A percentile compares a stretch with the other conserved stretches of the same genome.
These are phyloP conservation scores for Tenthredo notha DNA, from an alignment of 2,888 invertebrate species.

Conservation along the genomic window DNA sequence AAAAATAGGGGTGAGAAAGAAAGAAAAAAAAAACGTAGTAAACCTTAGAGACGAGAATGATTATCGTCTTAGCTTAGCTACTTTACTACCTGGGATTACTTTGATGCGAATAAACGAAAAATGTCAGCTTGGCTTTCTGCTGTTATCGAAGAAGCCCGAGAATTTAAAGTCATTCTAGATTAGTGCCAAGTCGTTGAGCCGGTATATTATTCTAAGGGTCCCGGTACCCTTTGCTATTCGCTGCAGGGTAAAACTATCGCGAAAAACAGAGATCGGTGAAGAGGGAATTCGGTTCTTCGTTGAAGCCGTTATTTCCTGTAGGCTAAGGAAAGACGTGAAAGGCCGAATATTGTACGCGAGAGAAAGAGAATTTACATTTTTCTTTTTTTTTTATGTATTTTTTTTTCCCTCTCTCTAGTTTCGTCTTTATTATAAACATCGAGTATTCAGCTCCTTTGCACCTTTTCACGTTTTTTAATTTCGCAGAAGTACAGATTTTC, in stretches of 20 bases:
- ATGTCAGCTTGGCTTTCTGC: background rate
- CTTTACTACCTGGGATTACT: background rate
- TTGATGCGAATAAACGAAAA: conserved; percentile 11
- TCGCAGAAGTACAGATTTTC: background rate
- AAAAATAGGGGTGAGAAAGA: background rate
- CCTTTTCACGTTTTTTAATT: background rate
- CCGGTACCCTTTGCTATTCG: background rate
- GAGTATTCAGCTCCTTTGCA: background rate
- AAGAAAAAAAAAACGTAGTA: background rate
- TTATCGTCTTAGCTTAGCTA: background rate
- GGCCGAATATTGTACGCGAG: background rate
- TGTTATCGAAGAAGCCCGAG: conserved; percentile 36
- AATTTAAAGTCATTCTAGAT: conserved; percentile 44
- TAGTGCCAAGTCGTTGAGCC: conserved; percentile 45
- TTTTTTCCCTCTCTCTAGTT: background rate
- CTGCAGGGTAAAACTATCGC: conserved; percentile 8
- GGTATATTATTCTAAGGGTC: conserved; percentile 16
- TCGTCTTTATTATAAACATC: background rate
- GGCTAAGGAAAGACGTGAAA: background rate
- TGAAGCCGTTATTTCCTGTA: background rate
- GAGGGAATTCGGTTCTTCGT: background rate
- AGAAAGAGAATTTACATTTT: conserved; percentile 8
- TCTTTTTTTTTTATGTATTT: background rate
- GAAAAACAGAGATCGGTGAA: background rate
- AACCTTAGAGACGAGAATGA: background rate